Conservation (phyloP, 2,888 invertebrate genomes). For the Physocephala rufipes region DNA sequence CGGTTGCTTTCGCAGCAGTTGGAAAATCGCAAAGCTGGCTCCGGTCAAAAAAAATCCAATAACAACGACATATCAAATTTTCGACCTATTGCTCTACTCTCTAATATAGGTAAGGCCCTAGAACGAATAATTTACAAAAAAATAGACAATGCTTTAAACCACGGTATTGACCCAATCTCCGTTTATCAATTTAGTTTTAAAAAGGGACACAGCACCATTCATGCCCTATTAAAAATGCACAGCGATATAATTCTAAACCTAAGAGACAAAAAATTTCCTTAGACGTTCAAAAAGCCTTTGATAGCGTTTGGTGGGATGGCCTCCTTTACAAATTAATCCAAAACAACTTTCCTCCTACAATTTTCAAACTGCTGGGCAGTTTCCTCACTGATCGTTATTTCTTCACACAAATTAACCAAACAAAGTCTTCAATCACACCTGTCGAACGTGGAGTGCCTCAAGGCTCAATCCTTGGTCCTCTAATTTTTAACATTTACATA, state of each 20-base stretch:
- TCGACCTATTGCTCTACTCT: constrained; percentile 29
- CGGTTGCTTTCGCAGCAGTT: constrained; percentile 15
- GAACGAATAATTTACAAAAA: neutral
- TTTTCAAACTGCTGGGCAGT: constrained; percentile 20
- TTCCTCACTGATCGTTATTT: constrained; percentile 23
- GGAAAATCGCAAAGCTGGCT: constrained; percentile 24
- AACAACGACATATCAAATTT: constrained; percentile 6
- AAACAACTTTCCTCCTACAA: neutral
- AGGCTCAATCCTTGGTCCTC: too few relatives aligned
- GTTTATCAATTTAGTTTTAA: neutral
- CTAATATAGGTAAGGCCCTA: constrained; percentile 31
- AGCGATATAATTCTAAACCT: constrained; percentile 34
- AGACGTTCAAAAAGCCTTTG: constrained; percentile 33
- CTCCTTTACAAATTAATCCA: constrained; percentile 24
- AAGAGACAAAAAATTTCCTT: constrained; percentile 1
- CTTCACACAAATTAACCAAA: neutral
- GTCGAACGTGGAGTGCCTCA: neutral
- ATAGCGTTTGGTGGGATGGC: constrained; percentile 29
- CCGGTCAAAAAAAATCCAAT: constrained; percentile 15
- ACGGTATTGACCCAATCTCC: neutral
- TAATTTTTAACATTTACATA: too few relatives aligned
- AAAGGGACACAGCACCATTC: too few relatives aligned
- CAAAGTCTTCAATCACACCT: neutral
- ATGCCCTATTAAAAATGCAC: constrained; percentile 32
- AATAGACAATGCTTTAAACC: too few relatives aligned